phyloP scores from a whole-genome alignment of 2,113 vertebrate genomes.

The Xiphorhynchus elegans region DNA sequence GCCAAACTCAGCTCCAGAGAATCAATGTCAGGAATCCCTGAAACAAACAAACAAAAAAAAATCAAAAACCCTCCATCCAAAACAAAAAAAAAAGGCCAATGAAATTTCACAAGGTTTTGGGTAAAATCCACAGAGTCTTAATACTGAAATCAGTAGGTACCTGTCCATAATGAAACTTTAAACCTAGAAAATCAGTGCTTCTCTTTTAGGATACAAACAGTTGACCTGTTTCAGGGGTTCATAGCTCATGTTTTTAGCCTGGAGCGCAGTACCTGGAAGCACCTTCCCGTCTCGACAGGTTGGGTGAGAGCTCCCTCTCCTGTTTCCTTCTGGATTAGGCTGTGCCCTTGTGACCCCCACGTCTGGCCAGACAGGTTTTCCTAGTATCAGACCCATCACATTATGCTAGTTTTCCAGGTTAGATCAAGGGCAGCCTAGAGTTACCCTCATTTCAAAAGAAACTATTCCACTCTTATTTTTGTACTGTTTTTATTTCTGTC shows the following conservation, averaged over 20 bases:
- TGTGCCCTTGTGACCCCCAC: background rate
- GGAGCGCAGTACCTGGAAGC: background rate
- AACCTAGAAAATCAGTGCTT: background rate
- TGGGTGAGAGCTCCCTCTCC: conserved; percentile 55
- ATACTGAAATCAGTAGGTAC: background rate
- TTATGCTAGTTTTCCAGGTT: background rate
- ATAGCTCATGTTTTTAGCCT: background rate
- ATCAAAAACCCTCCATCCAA: background rate
- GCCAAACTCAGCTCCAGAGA: background rate
- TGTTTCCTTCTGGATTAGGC: background rate
- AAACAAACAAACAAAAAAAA: background rate
- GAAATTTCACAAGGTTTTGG: background rate
- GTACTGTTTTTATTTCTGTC: background rate
- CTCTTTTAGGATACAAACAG: background rate
- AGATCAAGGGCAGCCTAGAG: background rate
- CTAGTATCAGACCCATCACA: background rate
- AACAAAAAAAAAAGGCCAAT: accelerated
- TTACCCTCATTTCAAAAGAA: background rate
- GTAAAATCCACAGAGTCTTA: background rate
- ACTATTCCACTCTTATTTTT: background rate
- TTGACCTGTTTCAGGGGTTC: background rate
- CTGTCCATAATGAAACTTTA: background rate
- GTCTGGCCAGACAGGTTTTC: background rate
- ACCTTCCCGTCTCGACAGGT: background rate
- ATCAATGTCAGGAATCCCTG: background rate